Percentiles rank a stretch among this genome's conserved stretches.
These are phyloP conservation scores for Hyaena hyaena DNA, from an alignment of 2,113 vertebrate species.

Conservation along the genomic window DNA sequence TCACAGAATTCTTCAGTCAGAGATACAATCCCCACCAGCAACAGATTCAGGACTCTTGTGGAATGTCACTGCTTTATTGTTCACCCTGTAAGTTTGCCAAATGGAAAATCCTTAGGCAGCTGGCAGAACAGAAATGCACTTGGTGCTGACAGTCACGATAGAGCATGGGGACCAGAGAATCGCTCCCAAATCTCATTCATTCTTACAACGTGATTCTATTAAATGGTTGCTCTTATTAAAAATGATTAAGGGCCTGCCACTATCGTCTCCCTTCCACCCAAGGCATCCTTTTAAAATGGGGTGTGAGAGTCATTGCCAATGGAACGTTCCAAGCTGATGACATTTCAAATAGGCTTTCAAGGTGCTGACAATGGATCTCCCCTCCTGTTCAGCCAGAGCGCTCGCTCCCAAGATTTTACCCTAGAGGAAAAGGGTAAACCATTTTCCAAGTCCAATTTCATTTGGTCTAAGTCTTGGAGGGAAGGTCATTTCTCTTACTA, in stretches of 20 bases:
- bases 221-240: constrained; percentile 55
- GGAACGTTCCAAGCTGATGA: constrained; percentile 50
- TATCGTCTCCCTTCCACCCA: constrained; percentile 42
- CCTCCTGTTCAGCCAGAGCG: not conserved
- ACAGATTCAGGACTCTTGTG: not conserved
- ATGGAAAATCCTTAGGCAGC: not conserved
- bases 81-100: not conserved
- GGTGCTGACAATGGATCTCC: constrained; percentile 26
- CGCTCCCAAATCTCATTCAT: constrained; percentile 46
- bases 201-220: constrained; percentile 59
- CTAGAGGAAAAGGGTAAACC: constrained; percentile 62
- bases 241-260: constrained; percentile 32
- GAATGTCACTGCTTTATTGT: not conserved
- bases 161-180: not conserved
- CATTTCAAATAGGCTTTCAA: constrained; percentile 72
- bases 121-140: constrained; percentile 4
- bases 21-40: not conserved
- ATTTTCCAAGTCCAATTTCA: constrained; percentile 73
- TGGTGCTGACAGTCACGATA: constrained; percentile 12
- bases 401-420: constrained; percentile 17
- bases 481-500: constrained; percentile 77
- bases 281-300: constrained; percentile 34
- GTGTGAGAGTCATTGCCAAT: not conserved
- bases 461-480: constrained; percentile 72
- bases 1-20: not conserved